Conservation (phyloP, 2,113 vertebrate genomes). For the Martes martes region DNA sequence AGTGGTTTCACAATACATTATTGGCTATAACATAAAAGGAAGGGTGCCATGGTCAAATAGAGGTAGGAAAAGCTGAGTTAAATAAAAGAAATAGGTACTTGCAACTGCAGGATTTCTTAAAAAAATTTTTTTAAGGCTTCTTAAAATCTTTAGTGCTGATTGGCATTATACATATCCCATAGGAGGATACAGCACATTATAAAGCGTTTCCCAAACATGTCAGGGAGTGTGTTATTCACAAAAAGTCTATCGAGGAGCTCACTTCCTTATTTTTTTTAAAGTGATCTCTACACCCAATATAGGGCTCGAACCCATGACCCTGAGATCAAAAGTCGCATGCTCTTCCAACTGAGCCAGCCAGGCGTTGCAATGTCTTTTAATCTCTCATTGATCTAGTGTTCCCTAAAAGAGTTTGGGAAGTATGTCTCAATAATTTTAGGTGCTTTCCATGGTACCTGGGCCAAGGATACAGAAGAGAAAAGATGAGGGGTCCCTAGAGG, state of each 20-base stretch:
- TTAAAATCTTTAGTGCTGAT: slow-evolving; percentile 22
- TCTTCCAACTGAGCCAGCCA: not conserved
- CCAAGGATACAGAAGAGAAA: not conserved
- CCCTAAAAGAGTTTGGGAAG: not conserved
- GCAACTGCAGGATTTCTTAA: not conserved
- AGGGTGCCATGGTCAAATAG: not conserved
- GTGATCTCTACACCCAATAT: not conserved
- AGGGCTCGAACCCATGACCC: not conserved
- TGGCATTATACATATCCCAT: not conserved
- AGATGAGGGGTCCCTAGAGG: not conserved
- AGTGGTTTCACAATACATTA: not conserved
- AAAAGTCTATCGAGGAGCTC: not conserved
- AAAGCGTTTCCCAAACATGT: slow-evolving; percentile 31
- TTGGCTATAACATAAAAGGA: not conserved
- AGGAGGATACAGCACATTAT: not conserved
- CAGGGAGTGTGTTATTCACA: not conserved
- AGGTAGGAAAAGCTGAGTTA: not conserved
- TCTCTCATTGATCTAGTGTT: not conserved
- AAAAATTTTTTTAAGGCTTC: not conserved
- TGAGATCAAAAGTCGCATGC: not conserved
- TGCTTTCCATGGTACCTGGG: not conserved
- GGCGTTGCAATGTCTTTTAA: not conserved
- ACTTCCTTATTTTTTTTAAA: not conserved
- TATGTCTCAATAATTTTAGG: not conserved
- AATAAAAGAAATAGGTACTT: slow-evolving; percentile 9